Percentiles rank a stretch among this genome's conserved stretches.
Conservation (phyloP, 2,797 vertebrate genomes). For the Heliangelus exortis region DNA sequence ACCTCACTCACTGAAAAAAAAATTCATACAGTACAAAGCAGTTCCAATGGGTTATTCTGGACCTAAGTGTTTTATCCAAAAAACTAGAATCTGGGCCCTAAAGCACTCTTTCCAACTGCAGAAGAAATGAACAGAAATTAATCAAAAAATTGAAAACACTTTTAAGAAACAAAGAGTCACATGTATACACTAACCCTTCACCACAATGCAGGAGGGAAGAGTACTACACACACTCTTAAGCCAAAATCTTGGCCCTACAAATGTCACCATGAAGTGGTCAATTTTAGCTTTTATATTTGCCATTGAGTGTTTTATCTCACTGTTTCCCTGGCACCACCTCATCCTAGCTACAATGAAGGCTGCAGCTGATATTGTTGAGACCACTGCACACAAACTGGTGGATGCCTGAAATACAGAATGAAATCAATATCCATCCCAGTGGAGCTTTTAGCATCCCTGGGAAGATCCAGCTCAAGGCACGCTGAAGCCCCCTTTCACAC, state of each 20-base stretch:
- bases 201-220: background rate
- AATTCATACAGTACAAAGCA: background rate
- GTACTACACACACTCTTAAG: background rate
- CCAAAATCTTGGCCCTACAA: background rate
- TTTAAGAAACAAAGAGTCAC: background rate
- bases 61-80: background rate
- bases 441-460: background rate
- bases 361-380: background rate
- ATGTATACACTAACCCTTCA: background rate
- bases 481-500: background rate
- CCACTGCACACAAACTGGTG: background rate
- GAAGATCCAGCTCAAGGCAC: background rate
- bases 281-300: background rate
- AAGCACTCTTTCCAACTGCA: background rate
- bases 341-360: background rate
- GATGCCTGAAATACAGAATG: background rate
- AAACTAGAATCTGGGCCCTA: background rate
- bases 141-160: background rate
- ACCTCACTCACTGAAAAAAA: background rate
- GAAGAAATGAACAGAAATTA: background rate
- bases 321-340: background rate
- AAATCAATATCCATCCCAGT: conserved; percentile 8
- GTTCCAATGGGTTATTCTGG: background rate
- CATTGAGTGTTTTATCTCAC: background rate
- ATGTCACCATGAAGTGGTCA: background rate